Conservation (phyloP, 2,797 vertebrate species). For the Carapus acus region DNA sequence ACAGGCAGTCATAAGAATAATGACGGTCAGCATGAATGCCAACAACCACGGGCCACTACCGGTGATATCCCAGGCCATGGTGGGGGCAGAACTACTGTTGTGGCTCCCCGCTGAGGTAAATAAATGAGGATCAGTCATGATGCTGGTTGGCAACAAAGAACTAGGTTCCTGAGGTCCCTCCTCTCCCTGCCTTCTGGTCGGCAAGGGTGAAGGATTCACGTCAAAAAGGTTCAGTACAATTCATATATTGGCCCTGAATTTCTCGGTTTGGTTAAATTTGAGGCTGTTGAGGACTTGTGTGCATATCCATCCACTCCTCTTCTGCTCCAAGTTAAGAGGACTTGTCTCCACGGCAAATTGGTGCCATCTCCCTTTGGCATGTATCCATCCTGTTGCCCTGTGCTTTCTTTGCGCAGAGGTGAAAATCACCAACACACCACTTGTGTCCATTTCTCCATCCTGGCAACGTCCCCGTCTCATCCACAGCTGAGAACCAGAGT, state of each 20-base stretch:
- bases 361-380: slow-evolving; percentile 27
- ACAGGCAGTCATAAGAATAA: slow-evolving; percentile 82
- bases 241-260: slow-evolving; percentile 21
- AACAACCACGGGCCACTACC: slow-evolving; percentile 83
- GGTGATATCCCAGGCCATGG: slow-evolving; percentile 66
- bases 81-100: slow-evolving; percentile 55
- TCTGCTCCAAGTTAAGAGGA: slow-evolving; percentile 5
- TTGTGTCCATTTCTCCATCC: slow-evolving; percentile 53
- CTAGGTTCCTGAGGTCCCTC: slow-evolving; percentile 18
- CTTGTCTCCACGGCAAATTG: slow-evolving; percentile 30
- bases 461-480: slow-evolving; percentile 45
- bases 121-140: slow-evolving; percentile 61
- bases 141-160: slow-evolving; percentile 12
- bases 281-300: slow-evolving; percentile 15
- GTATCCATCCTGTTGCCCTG: slow-evolving; percentile 27
- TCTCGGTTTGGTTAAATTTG: not conserved
- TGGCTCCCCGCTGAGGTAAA: slow-evolving; percentile 47
- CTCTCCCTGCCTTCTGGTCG: not conserved
- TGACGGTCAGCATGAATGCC: slow-evolving; percentile 79
- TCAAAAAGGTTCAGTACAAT: slow-evolving; percentile 1
- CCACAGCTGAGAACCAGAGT: slow-evolving; percentile 61
- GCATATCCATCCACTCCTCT: slow-evolving; percentile 25
- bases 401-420: slow-evolving; percentile 23
- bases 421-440: slow-evolving; percentile 38
- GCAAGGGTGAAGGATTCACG: not conserved